Evolutionary conservation across 2,113 vertebrate species (phyloP).

Genomic region (Panthera tigris): DNA sequence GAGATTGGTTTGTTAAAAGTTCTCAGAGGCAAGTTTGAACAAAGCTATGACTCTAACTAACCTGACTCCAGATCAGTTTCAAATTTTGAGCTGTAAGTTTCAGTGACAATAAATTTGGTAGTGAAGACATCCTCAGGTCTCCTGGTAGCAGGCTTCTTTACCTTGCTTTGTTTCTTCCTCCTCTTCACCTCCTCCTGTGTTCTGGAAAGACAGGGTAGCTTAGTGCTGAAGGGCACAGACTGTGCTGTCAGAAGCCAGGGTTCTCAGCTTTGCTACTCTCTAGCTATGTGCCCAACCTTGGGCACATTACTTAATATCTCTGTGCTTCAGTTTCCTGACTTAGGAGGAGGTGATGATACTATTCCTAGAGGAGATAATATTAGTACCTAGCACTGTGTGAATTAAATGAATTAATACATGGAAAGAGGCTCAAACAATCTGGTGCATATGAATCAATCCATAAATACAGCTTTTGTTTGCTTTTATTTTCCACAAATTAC

Average conservation of each 20-base stretch:
- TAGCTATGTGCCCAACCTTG: not conserved
- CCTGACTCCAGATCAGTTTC: not conserved
- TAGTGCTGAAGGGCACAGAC: not conserved
- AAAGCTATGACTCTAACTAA: not conserved
- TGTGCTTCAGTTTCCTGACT: not conserved
- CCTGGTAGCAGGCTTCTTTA: not conserved
- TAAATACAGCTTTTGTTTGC: not conserved
- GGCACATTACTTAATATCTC: not conserved
- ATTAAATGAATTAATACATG: not conserved
- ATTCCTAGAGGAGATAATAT: not conserved
- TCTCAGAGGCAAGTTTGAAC: not conserved
- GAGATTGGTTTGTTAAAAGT: not conserved
- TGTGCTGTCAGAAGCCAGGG: not conserved
- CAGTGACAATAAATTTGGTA: not conserved
- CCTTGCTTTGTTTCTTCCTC: not conserved
- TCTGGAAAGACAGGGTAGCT: not conserved
- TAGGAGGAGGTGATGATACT: not conserved
- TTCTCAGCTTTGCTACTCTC: not conserved
- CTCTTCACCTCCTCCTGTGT: not conserved
- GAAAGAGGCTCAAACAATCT: not conserved
- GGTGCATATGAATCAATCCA: not conserved
- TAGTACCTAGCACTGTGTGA: not conserved
- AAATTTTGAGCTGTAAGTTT: not conserved
- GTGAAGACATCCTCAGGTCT: not conserved
- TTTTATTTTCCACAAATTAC: not conserved